These are phyloP conservation scores for Homarus gammarus DNA, from an alignment of 2,888 invertebrate species.

Conservation along the genomic window DNA sequence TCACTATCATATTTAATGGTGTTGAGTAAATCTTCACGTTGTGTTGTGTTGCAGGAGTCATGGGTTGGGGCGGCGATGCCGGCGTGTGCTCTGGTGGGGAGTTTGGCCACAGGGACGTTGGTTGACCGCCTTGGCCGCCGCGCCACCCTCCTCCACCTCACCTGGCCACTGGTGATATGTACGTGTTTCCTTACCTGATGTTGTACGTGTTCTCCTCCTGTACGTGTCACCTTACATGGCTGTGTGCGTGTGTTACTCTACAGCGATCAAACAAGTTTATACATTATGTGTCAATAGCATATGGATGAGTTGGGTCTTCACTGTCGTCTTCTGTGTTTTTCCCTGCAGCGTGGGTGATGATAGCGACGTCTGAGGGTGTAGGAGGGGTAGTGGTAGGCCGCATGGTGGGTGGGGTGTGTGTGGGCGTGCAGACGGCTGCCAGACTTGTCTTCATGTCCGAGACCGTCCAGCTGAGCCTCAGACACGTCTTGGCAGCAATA, in stretches of 20 bases:
- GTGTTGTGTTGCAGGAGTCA: slow-evolving; percentile 50
- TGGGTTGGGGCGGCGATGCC: slow-evolving; percentile 64
- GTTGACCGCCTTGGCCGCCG: slow-evolving; percentile 45
- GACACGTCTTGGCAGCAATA: slow-evolving; percentile 17
- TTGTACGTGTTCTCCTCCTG: not conserved
- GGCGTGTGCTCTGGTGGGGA: slow-evolving; percentile 43
- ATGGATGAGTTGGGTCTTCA: no score
- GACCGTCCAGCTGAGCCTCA: slow-evolving; percentile 40
- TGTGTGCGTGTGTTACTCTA: not conserved
- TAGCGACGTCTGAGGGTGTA: slow-evolving; percentile 30
- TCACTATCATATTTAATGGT: no score
- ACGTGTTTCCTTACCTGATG: slow-evolving; percentile 12
- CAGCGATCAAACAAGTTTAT: no score
- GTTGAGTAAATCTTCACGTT: no score
- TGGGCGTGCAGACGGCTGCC: slow-evolving; percentile 55
- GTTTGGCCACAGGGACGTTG: slow-evolving; percentile 32
- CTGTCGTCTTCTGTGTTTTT: not conserved
- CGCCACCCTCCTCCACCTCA: slow-evolving; percentile 28
- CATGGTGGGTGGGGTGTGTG: slow-evolving; percentile 46
- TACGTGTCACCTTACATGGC: no score
- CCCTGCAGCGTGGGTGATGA: slow-evolving; percentile 56
- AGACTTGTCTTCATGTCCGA: slow-evolving; percentile 51
- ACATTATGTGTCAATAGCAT: no score
- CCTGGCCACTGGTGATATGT: slow-evolving; percentile 43
- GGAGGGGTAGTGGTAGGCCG: slow-evolving; percentile 38